Evolutionary conservation across 1,140 invertebrate genomes (phyloP), one percentile per base, ranked within the genome.

Genomic region (Metaphire vulgaris): DNA sequence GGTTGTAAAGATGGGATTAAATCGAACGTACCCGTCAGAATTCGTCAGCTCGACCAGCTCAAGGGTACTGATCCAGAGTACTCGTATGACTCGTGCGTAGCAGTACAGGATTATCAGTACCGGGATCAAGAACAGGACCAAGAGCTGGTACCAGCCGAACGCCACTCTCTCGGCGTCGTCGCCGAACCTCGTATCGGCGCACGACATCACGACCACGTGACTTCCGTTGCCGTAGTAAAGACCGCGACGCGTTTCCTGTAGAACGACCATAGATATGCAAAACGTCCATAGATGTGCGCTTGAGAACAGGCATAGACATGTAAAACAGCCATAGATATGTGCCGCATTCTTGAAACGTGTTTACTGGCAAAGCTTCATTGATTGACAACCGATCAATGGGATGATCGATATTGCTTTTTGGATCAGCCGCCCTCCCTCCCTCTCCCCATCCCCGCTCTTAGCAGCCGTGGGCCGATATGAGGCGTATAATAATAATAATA

Each of bases 31-130:
- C 41, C 41, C 41, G 41, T 56, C 41, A 21, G 41, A 56, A 21
- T 56, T 56, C 6, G 41, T 56, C 6, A 56, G 41, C 41, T 56
- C 41, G 41, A 21, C 41, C 6, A 12, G 41, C 26, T 73, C 32
- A 2, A 33, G 32, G 31, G 72, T 73, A 67, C 88, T 89, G 71
- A 85, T 82, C 89, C 89, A 90, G 0, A 90, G 84, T 72, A 88
- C 88, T 33, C 84, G 83, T 68, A 90, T 89, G 12, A 89, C 88
- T 33, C 83, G 83, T 26, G 86, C 79, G 79, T 90, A 90, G 81
- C 88, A 89, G 76, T 87, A 82, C 16, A 87, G 81, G 86, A 90
- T 88, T 30, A 89, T 80, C 16, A 87, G 30, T 0, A 85, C 86
- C 0, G 89, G 89, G 1, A 88, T 74, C 0, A 80, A 76, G 79